These are phyloP conservation scores for Diadema setosum DNA, from an alignment of 35 echinoderm and acorn worm genomes.

Conservation along the genomic window DNA sequence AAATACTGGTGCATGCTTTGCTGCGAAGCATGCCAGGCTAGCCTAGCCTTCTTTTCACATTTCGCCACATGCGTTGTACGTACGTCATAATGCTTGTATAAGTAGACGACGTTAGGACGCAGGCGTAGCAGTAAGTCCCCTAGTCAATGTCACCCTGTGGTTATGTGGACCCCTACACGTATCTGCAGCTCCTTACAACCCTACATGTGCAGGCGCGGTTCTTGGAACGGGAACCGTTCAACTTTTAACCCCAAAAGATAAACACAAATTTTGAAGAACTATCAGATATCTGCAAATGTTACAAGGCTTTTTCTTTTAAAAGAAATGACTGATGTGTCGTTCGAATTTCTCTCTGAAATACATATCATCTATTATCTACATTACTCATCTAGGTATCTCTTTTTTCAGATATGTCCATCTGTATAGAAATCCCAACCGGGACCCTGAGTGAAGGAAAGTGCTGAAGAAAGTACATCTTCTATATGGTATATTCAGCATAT, in stretches of 20 bases:
- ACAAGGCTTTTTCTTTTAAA: not conserved
- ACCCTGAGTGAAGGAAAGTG: not conserved
- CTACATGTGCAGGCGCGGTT: not conserved
- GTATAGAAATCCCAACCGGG: not conserved
- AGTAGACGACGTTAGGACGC: too few relatives aligned
- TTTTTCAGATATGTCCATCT: not conserved
- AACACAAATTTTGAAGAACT: not conserved
- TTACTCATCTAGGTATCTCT: not conserved
- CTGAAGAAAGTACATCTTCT: too few relatives aligned
- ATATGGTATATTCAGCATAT: too few relatives aligned
- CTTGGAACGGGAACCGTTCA: not conserved
- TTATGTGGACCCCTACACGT: not conserved
- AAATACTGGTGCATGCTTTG: too few relatives aligned
- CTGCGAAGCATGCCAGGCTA: too few relatives aligned
- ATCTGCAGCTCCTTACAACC: not conserved
- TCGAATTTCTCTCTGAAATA: not conserved
- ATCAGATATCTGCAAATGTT: not conserved
- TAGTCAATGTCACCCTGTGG: not conserved
- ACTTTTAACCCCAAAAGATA: not conserved
- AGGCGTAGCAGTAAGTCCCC: not conserved
- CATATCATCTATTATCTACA: not conserved
- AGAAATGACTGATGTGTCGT: not conserved
- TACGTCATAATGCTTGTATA: too few relatives aligned
- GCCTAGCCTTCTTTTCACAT: too few relatives aligned
- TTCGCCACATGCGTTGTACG: too few relatives aligned